Conservation (phyloP, 2,113 vertebrate genomes). For the Noturus placidus region DNA sequence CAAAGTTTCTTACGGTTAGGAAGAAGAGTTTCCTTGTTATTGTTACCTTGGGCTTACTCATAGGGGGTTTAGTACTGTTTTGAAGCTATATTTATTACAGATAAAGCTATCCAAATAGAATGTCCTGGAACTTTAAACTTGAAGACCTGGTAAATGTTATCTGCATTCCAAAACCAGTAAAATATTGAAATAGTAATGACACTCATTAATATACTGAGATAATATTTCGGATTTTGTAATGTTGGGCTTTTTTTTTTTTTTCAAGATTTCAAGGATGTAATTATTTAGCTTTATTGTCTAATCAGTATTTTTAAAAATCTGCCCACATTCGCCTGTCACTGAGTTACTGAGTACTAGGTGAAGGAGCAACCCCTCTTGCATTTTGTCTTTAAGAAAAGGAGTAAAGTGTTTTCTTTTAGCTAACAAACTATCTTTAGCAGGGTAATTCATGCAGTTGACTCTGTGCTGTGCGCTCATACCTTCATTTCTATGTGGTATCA, state of each 20-base stretch:
- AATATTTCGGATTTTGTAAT: too few relatives aligned
- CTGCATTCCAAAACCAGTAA: neutral
- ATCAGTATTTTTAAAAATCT: neutral
- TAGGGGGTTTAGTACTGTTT: neutral
- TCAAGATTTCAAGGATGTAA: neutral
- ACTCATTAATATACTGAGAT: neutral
- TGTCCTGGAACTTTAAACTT: neutral
- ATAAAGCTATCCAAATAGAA: neutral
- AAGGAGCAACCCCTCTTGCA: neutral
- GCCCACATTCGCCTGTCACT: neutral
- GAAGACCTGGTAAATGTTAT: neutral
- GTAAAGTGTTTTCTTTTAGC: neutral
- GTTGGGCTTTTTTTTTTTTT: too few relatives aligned
- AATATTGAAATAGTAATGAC: neutral
- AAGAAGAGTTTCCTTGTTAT: neutral
- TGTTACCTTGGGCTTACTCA: conserved; percentile 11
- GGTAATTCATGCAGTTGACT: neutral
- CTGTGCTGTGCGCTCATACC: neutral
- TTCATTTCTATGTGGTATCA: neutral
- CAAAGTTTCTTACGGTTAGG: neutral
- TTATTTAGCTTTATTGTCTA: neutral
- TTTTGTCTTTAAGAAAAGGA: neutral
- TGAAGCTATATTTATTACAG: neutral
- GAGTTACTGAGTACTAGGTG: neutral
- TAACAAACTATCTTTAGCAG: neutral